Conservation (phyloP, 2,888 invertebrate species). For the Saturnia pavonia region DNA sequence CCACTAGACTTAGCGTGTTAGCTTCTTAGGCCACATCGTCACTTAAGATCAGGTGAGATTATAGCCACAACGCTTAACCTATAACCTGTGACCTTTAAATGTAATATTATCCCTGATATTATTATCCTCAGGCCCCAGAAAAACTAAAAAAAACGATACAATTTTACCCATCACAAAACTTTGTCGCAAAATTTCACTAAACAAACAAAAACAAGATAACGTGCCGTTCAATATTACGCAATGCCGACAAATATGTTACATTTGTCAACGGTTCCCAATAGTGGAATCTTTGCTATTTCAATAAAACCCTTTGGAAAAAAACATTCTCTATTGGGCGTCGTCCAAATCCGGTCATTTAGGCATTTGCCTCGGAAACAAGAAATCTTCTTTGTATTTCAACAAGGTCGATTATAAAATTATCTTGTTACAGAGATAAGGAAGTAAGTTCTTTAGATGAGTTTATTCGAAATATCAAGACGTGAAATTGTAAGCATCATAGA, state of each 20-base stretch:
- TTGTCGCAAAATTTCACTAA: constrained; percentile 6
- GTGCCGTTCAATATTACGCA: constrained; percentile 28
- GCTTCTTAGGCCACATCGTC: no score
- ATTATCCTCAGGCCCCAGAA: neutral
- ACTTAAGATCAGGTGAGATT: no score
- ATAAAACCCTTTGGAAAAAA: constrained; percentile 47
- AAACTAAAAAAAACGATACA: constrained; percentile 8
- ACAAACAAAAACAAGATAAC: constrained; percentile 33
- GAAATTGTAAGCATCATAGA: neutral
- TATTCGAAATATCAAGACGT: neutral
- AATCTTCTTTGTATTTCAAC: constrained; percentile 35
- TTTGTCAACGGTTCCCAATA: constrained; percentile 37
- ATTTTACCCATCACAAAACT: neutral
- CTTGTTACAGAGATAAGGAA: neutral
- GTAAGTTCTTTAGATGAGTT: neutral
- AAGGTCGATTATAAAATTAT: constrained; percentile 22
- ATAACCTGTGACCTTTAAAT: no score
- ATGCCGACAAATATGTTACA: constrained; percentile 43
- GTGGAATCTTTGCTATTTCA: constrained; percentile 40
- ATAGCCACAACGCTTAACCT: no score
- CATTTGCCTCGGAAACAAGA: constrained; percentile 25
- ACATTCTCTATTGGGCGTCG: constrained; percentile 49
- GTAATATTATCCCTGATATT: neutral
- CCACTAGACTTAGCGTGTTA: no score
- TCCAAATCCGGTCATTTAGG: constrained; percentile 52